Evolutionary conservation across 2,888 invertebrate genomes (phyloP).

Genomic region (Scaptomyza caliginosa): DNA sequence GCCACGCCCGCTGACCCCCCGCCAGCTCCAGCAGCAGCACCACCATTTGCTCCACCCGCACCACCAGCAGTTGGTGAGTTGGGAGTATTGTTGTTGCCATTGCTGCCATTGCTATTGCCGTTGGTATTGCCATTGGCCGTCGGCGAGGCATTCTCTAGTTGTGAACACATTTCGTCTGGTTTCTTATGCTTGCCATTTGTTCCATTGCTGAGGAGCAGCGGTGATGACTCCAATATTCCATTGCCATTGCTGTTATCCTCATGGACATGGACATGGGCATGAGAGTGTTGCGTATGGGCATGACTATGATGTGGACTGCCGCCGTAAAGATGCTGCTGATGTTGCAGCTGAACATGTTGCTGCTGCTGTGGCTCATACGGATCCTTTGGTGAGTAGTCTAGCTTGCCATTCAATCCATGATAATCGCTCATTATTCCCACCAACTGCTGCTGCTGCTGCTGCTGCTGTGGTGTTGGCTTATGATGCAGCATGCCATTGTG

Average conservation of each 20-base stretch:
- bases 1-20: constrained; percentile 6
- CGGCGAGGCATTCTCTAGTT: constrained; percentile 48
- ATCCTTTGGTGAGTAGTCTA: constrained; percentile 81
- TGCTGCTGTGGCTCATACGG: constrained; percentile 80
- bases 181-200: constrained; percentile 65
- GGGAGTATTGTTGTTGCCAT: constrained; percentile 15
- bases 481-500: constrained; percentile 73
- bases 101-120: constrained; percentile 7
- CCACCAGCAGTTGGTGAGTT: background rate
- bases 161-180: constrained; percentile 67
- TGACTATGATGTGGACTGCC: constrained; percentile 78
- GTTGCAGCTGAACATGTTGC: constrained; percentile 55
- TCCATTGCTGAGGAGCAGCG: constrained; percentile 43
- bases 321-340: constrained; percentile 79
- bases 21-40: constrained; percentile 7
- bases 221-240: constrained; percentile 46
- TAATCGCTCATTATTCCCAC: constrained; percentile 76
- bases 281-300: constrained; percentile 35
- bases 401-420: constrained; percentile 79
- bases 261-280: constrained; percentile 11
- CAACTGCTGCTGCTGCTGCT: constrained; percentile 76
- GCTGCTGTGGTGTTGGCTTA: constrained; percentile 58
- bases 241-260: constrained; percentile 45
- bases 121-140: constrained; percentile 44
- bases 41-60: constrained; percentile 18